Conservation (phyloP, 2,797 vertebrate genomes). For the Tauraco hartlaubi region DNA sequence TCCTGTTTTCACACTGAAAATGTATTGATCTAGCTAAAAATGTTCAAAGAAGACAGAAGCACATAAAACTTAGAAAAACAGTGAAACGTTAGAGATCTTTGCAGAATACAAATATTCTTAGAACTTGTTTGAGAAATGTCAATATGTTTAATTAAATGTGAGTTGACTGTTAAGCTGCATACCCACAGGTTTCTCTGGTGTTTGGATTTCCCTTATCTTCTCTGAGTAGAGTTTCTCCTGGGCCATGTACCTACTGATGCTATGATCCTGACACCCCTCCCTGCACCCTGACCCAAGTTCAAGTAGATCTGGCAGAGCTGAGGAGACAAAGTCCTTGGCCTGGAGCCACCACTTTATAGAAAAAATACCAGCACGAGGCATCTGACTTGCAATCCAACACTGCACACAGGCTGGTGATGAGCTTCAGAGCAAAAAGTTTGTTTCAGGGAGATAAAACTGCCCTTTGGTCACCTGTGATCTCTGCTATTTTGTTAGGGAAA, state of each 20-base stretch:
- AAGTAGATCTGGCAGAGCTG: not conserved
- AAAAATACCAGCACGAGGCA: not conserved
- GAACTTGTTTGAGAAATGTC: not conserved
- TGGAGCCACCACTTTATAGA: not conserved
- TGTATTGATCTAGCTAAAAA: not conserved
- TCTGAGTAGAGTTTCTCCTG: not conserved
- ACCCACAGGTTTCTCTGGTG: not conserved
- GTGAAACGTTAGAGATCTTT: not conserved
- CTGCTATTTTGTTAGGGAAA: not conserved
- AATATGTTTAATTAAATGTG: not conserved
- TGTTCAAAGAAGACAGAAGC: not conserved
- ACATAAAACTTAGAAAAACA: not conserved
- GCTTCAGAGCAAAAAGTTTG: not conserved
- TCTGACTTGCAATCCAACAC: not conserved
- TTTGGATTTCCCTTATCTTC: not conserved
- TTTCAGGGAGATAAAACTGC: not conserved
- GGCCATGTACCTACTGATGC: not conserved
- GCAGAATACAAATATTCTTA: not conserved
- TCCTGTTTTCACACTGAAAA: not conserved
- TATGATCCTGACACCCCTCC: rapidly evolving
- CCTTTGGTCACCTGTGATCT: not conserved
- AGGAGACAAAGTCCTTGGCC: not conserved
- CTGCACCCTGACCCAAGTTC: rapidly evolving
- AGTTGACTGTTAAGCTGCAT: not conserved
- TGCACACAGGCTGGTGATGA: not conserved